A percentile compares a stretch with the other conserved stretches of the same genome.
Conservation (phyloP, 2,888 invertebrate species). For the Germaria angustata region DNA sequence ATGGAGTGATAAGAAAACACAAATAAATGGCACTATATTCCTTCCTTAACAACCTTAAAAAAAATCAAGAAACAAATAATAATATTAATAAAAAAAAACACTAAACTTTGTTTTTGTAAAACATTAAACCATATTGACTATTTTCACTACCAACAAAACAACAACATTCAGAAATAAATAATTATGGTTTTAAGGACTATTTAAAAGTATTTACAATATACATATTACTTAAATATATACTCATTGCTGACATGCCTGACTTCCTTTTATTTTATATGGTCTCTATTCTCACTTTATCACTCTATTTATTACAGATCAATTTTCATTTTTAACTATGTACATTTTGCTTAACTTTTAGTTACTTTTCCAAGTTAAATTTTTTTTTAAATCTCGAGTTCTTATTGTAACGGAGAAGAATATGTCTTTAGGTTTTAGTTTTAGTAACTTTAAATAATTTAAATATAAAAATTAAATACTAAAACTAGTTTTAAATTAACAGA, state of each 20-base stretch:
- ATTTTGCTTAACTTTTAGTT: neutral
- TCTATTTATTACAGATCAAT: neutral
- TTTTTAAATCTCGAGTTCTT: neutral
- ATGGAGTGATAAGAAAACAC: too few relatives aligned
- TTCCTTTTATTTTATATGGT: slow-evolving; percentile 7
- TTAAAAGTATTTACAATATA: slow-evolving; percentile 50
- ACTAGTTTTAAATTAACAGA: neutral
- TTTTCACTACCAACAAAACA: slow-evolving; percentile 31
- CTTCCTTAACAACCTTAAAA: slow-evolving; percentile 61
- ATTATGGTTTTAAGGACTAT: slow-evolving; percentile 46
- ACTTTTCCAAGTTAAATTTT: neutral
- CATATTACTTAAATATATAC: slow-evolving; percentile 6
- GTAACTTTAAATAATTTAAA: neutral
- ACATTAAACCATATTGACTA: slow-evolving; percentile 31
- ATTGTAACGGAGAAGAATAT: neutral
- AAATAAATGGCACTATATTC: slow-evolving; percentile 62
- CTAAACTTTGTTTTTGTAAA: slow-evolving; percentile 14
- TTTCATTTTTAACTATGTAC: neutral
- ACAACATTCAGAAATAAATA: slow-evolving; percentile 7
- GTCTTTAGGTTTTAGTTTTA: neutral
- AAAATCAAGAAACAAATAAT: slow-evolving; percentile 53
- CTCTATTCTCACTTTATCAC: neutral
- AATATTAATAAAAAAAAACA: neutral
- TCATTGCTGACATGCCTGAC: slow-evolving; percentile 25
- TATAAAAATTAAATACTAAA: neutral